These are phyloP conservation scores for Antheraea assamensis DNA, from an alignment of 2,888 invertebrate species.

Conservation along the genomic window DNA sequence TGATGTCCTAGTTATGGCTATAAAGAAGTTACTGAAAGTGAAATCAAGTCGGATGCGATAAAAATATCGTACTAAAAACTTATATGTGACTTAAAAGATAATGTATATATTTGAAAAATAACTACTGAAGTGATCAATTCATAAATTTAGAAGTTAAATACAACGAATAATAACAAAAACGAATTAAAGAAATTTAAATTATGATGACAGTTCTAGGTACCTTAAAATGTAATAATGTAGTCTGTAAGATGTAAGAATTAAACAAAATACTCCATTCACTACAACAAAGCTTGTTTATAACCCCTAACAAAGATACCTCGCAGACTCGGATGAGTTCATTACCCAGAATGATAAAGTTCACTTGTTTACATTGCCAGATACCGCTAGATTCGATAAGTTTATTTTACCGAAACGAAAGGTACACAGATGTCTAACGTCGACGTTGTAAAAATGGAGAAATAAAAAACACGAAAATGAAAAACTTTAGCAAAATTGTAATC, in stretches of 20 bases:
- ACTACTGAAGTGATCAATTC: too few relatives aligned
- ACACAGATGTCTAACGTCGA: conserved; percentile 13
- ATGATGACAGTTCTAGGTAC: neutral
- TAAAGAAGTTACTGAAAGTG: neutral
- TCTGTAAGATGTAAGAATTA: neutral
- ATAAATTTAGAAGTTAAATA: too few relatives aligned
- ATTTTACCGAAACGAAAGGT: conserved; percentile 12
- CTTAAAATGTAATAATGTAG: neutral
- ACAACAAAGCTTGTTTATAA: conserved; percentile 1
- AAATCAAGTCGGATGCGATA: neutral
- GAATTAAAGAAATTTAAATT: neutral
- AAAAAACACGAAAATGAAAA: conserved; percentile 14
- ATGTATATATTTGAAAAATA: too few relatives aligned
- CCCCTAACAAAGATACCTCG: neutral
- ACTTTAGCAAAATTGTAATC: conserved; percentile 26
- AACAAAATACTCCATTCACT: neutral
- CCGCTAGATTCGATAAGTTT: conserved; percentile 13
- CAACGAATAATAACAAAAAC: neutral
- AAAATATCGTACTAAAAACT: too few relatives aligned
- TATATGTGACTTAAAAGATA: too few relatives aligned
- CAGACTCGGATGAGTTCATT: conserved; percentile 12
- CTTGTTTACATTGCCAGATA: conserved; percentile 17
- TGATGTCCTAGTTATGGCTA: neutral
- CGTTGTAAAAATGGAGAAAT: conserved; percentile 9
- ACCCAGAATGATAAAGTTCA: conserved; percentile 14